These are phyloP conservation scores for Philaenus spumarius DNA, from an alignment of 1,140 invertebrate species.

Conservation along the genomic window DNA sequence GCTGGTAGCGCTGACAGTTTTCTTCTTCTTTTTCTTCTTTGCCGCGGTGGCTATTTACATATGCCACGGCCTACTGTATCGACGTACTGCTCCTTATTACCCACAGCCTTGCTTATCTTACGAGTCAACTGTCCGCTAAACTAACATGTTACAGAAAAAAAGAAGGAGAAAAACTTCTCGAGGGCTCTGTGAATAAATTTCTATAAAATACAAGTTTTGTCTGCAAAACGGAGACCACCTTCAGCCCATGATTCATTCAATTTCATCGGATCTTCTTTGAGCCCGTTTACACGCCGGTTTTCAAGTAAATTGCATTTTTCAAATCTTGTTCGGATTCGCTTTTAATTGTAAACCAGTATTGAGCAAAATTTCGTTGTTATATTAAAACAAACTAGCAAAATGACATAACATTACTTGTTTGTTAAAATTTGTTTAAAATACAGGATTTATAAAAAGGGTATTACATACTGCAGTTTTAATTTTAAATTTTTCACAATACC, in stretches of 20 bases:
- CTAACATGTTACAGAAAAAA: conserved; percentile 10
- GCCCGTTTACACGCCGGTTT: too few species aligned
- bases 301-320: too few species aligned
- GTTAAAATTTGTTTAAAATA: too few species aligned
- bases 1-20: background rate
- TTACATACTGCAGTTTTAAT: too few species aligned
- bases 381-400: too few species aligned
- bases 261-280: too few species aligned
- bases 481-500: too few species aligned
- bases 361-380: too few species aligned
- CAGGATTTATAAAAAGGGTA: too few species aligned
- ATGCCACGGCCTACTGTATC: conserved; percentile 12
- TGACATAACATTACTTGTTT: too few species aligned
- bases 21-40: background rate
- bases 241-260: conserved; percentile 7
- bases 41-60: conserved; percentile 4
- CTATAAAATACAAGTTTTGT: conserved; percentile 9
- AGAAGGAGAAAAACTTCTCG: background rate
- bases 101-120: conserved; percentile 10
- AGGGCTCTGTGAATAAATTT: conserved; percentile 5
- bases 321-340: too few species aligned
- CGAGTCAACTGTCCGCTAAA: conserved; percentile 5
- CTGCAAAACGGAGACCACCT: background rate
- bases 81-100: conserved; percentile 10
- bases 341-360: too few species aligned